phyloP scores from a whole-genome alignment of 2,888 invertebrate genomes.

The Lagria hirta region DNA sequence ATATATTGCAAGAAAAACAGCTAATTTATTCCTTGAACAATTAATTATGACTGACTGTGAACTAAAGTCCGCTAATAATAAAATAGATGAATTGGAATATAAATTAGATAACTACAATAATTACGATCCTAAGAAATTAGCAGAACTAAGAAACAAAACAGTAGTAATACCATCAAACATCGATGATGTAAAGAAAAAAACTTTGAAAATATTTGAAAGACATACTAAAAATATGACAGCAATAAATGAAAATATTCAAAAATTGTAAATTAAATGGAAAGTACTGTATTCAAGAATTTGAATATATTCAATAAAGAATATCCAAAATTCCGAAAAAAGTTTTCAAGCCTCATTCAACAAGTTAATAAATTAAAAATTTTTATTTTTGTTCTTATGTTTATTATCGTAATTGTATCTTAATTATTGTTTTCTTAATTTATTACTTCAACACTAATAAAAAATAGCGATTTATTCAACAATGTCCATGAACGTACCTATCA shows the following conservation, averaged over 20 bases:
- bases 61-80: slow-evolving; percentile 24
- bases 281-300: slow-evolving; percentile 23
- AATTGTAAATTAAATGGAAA: slow-evolving; percentile 24
- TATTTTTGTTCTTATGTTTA: slow-evolving; percentile 22
- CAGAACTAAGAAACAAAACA: slow-evolving; percentile 21
- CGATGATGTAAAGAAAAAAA: slow-evolving; percentile 17
- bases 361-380: slow-evolving; percentile 20
- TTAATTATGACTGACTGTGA: slow-evolving; percentile 25
- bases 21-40: slow-evolving; percentile 23
- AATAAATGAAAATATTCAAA: slow-evolving; percentile 20
- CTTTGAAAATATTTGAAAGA: slow-evolving; percentile 21
- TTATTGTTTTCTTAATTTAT: slow-evolving; percentile 23
- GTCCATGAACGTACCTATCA: slow-evolving; percentile 13
- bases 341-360: slow-evolving; percentile 25
- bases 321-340: slow-evolving; percentile 25
- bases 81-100: slow-evolving; percentile 24
- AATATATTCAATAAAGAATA: slow-evolving; percentile 25
- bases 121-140: slow-evolving; percentile 18
- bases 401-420: slow-evolving; percentile 22
- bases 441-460: slow-evolving; percentile 17
- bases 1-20: slow-evolving; percentile 8
- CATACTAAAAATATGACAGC: slow-evolving; percentile 20
- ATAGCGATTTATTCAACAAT: slow-evolving; percentile 20
- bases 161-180: slow-evolving; percentile 24
- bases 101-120: slow-evolving; percentile 22